These are phyloP conservation scores for Carcina quercana DNA, from an alignment of 2,888 invertebrate genomes.

Conservation along the genomic window DNA sequence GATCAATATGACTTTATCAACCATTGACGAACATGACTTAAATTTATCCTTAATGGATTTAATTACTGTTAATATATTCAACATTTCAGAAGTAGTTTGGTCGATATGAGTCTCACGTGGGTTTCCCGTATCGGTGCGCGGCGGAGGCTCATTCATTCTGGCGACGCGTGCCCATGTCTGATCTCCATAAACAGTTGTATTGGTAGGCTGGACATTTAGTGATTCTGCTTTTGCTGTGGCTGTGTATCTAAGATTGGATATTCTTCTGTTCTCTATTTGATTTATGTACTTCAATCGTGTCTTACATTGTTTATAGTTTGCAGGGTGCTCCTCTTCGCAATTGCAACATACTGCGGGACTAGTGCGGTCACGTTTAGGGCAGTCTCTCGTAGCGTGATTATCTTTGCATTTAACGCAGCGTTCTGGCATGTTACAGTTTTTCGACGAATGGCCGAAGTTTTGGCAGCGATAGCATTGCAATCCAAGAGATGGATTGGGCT, in stretches of 20 bases:
- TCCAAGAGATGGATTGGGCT: not conserved
- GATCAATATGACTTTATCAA: slow-evolving; percentile 12
- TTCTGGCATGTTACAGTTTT: slow-evolving; percentile 10
- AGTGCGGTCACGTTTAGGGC: slow-evolving; percentile 4
- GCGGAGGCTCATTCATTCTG: not conserved
- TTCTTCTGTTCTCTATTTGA: too few relatives aligned
- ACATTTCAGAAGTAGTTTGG: too few relatives aligned
- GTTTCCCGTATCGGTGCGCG: not conserved
- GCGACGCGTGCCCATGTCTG: not conserved
- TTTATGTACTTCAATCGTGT: slow-evolving; percentile 1
- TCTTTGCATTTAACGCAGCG: slow-evolving; percentile 11
- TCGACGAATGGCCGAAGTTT: slow-evolving; percentile 11
- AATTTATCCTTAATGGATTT: slow-evolving; percentile 9
- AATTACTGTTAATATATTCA: slow-evolving; percentile 6
- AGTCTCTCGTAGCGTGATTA: slow-evolving; percentile 3
- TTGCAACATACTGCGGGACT: not conserved
- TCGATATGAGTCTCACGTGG: too few relatives aligned
- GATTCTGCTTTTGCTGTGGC: not conserved
- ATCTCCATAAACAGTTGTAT: not conserved
- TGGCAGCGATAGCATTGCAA: slow-evolving; percentile 15
- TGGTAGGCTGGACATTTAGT: not conserved
- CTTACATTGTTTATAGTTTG: slow-evolving; percentile 7
- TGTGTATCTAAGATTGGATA: too few relatives aligned
- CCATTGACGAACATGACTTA: slow-evolving; percentile 2
- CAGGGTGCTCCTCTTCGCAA: slow-evolving; percentile 8